These are phyloP conservation scores for Cherax destructor DNA, from an alignment of 1,140 invertebrate genomes.

Conservation along the genomic window DNA sequence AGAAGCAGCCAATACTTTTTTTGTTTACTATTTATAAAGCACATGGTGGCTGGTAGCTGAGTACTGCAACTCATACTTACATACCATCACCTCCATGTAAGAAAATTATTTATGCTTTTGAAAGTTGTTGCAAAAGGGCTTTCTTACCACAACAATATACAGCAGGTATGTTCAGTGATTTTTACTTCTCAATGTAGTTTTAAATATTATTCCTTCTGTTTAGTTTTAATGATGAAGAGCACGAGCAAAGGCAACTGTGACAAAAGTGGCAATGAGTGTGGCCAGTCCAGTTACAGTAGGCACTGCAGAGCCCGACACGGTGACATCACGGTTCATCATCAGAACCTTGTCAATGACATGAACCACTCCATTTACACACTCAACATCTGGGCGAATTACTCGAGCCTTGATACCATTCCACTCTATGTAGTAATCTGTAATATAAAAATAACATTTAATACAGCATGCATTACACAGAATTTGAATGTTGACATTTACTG, in stretches of 20 bases:
- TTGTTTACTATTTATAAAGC: background rate
- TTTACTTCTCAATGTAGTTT: background rate
- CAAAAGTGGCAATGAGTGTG: constrained; percentile 32
- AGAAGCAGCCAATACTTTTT: background rate
- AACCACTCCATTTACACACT: constrained; percentile 94
- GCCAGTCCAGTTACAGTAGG: constrained; percentile 18
- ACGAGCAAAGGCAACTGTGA: constrained; percentile 55
- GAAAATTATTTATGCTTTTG: background rate
- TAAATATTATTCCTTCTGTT: background rate
- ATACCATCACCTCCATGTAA: background rate
- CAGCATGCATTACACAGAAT: too few relatives aligned
- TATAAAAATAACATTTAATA: background rate
- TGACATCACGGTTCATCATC: constrained; percentile 88
- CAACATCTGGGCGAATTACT: constrained; percentile 91
- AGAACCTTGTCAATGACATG: constrained; percentile 92
- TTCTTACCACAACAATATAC: background rate
- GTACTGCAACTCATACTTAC: background rate
- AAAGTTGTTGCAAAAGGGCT: background rate
- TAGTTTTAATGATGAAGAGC: constrained; percentile 43
- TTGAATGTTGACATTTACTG: too few relatives aligned
- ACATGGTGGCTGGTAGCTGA: background rate
- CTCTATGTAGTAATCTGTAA: constrained; percentile 85
- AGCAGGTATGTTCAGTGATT: background rate
- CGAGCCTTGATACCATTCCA: constrained; percentile 89
- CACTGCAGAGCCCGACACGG: constrained; percentile 78